These are phyloP conservation scores for Berghia stephanieae DNA, from an alignment of 1,140 invertebrate species.

Conservation along the genomic window DNA sequence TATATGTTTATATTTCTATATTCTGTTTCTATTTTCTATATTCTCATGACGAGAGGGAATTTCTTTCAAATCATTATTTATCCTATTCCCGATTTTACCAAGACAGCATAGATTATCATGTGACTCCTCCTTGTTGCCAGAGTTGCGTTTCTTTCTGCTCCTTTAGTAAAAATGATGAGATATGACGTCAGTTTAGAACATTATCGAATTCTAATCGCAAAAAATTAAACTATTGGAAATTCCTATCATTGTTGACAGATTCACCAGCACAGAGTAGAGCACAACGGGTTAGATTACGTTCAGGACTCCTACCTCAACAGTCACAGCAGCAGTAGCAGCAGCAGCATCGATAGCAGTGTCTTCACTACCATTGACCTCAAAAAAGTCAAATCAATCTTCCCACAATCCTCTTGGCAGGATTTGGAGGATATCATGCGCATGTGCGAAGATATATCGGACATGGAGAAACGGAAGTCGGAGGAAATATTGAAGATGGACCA, in stretches of 20 bases:
- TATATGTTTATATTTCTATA: background rate
- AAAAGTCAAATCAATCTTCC: constrained; percentile 33
- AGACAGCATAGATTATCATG: too few relatives aligned
- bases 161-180: too few relatives aligned
- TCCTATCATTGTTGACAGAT: constrained; percentile 22
- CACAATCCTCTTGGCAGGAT: constrained; percentile 63
- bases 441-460: constrained; percentile 76
- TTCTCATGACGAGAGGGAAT: constrained; percentile 35
- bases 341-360: constrained; percentile 56
- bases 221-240: too few relatives aligned
- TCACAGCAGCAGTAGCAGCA: constrained; percentile 59
- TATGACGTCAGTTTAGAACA: too few relatives aligned
- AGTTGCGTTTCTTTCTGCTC: too few relatives aligned
- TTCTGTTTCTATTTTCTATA: background rate
- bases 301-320: constrained; percentile 79
- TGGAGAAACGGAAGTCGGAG: constrained; percentile 76
- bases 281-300: constrained; percentile 83
- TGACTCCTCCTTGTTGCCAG: too few relatives aligned
- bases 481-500: constrained; percentile 70
- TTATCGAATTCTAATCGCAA: too few relatives aligned
- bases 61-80: too few relatives aligned
- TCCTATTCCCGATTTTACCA: too few relatives aligned
- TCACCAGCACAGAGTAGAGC: constrained; percentile 75
- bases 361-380: constrained; percentile 46
- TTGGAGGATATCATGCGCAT: constrained; percentile 77